phyloP scores from a whole-genome alignment of 2,888 invertebrate genomes.

The Tetropium fuscum region DNA sequence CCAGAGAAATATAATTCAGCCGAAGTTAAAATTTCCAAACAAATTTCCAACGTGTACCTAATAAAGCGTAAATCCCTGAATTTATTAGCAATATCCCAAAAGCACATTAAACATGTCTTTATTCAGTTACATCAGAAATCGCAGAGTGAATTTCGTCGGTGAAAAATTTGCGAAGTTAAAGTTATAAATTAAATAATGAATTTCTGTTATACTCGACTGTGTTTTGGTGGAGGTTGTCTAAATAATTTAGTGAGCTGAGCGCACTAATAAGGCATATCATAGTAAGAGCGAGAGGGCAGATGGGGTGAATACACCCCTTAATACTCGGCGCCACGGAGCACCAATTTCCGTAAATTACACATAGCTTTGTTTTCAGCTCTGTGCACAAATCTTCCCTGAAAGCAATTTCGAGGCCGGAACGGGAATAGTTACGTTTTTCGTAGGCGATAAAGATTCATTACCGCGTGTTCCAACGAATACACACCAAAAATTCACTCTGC shows the following conservation, averaged over 20 bases:
- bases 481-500: constrained; percentile 56
- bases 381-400: constrained; percentile 69
- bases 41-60: constrained; percentile 8
- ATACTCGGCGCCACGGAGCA: constrained; percentile 56
- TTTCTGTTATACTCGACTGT: constrained; percentile 44
- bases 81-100: constrained; percentile 19
- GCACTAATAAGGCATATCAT: constrained; percentile 59
- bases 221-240: constrained; percentile 45
- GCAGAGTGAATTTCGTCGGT: constrained; percentile 4
- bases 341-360: constrained; percentile 70
- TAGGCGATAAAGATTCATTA: constrained; percentile 68
- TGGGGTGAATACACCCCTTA: constrained; percentile 30
- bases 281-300: constrained; percentile 43
- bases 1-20: constrained; percentile 3
- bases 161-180: constrained; percentile 27
- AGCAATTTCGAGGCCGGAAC: constrained; percentile 65
- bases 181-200: constrained; percentile 48
- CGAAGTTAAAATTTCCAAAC: constrained; percentile 6
- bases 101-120: constrained; percentile 20
- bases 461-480: constrained; percentile 57
- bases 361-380: constrained; percentile 68
- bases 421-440: constrained; percentile 66
- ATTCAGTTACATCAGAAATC: constrained; percentile 14
- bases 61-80: constrained; percentile 18
- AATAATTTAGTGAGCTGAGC: constrained; percentile 53